Evolutionary conservation across 1,140 invertebrate genomes (phyloP).

Genomic region (Planococcus citri): DNA sequence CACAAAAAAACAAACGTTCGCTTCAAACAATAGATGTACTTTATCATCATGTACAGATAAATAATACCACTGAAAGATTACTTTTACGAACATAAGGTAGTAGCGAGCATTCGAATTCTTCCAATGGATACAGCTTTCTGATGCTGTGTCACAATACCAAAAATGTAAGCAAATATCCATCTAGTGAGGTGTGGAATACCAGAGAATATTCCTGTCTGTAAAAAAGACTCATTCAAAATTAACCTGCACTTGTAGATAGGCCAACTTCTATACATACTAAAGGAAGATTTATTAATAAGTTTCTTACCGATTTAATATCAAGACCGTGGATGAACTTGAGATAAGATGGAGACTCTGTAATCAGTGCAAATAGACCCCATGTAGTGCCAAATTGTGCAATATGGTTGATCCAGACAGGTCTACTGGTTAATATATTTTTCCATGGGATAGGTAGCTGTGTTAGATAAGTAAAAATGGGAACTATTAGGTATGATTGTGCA

Average conservation of each 20-base stretch:
- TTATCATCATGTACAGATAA: not conserved
- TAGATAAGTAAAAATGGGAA: not conserved
- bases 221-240: constrained; percentile 22
- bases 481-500: not conserved
- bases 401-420: constrained; percentile 63
- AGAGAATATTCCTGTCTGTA: constrained; percentile 49
- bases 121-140: constrained; percentile 1
- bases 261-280: too few relatives aligned
- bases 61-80: too few relatives aligned
- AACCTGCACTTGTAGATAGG: not conserved
- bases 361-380: constrained; percentile 74
- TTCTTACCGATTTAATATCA: constrained; percentile 23
- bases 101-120: constrained; percentile 23
- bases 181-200: constrained; percentile 50
- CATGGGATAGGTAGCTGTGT: constrained; percentile 50
- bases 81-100: constrained; percentile 21
- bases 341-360: constrained; percentile 75
- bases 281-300: too few relatives aligned
- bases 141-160: constrained; percentile 19
- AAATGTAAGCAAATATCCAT: constrained; percentile 44
- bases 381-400: constrained; percentile 63
- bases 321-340: constrained; percentile 64
- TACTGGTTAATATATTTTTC: constrained; percentile 53
- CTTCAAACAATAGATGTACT: constrained; percentile 32
- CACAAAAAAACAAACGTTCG: constrained; percentile 40